Evolutionary conservation across 2,113 vertebrate species (phyloP), one percentile per base, ranked within the genome.

Genomic region (Cyprinodon tularosa): DNA sequence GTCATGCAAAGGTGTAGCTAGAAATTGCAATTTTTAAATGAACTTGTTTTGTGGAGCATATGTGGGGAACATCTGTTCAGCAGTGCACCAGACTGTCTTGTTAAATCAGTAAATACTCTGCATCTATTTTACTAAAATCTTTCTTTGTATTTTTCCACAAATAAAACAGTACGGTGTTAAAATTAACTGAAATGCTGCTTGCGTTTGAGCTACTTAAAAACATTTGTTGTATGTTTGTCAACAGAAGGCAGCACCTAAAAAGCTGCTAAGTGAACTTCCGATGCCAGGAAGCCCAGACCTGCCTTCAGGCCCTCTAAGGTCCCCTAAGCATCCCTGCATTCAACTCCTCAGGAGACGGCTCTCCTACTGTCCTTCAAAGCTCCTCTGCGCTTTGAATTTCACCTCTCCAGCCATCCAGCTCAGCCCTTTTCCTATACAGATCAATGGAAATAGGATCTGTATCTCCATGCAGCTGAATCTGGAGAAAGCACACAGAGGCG

Each of bases 361-460:
- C 77, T 82, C 81, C 86, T 81, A 29, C 7, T 84, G 92, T 72
- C 94, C 94, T 95, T 95, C 91, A 91, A 88, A 92, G 86, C 78
- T 84, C 78, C 63, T 92, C 89, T 84, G 84, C 73, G 91, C 88
- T 91, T 94, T 93, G 78, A 88, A 93, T 93, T 93, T 95, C 93
- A 93, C 90, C 84, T 91, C 88, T 79, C 77, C 80, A 74, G 80
- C 85, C 89, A 88, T 94, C 90, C 86, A 92, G 88, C 88, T 89
- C 90, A 90, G 86, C 89, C 82, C 86, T 88, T 90, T 94, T 94
- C 90, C 91, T 86, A 80, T 91, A 87, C 82, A 77, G 92, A 94
- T 94, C 92, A 90, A 93, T 95, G 82, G 91, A 93, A 93, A 94
- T 77, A 82, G 89, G 93, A 93, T 90, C 90, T 77, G 50, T 37